Percentiles rank a stretch among this genome's conserved stretches.
Evolutionary conservation across 2,888 invertebrate genomes (phyloP).

Genomic region (Lochmaea crataegi): DNA sequence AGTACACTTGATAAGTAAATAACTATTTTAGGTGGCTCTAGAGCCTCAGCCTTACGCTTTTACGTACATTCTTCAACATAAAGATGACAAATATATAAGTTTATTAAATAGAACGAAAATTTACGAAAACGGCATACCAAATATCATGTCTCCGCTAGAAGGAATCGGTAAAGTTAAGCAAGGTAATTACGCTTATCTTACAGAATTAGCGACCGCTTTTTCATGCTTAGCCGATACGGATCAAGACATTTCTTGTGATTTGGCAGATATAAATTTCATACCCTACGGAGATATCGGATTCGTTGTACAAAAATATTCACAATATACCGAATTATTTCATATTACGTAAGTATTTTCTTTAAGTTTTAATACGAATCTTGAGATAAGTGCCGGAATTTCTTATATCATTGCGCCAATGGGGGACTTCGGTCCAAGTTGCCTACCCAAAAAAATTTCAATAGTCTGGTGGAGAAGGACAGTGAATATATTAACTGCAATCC

Average conservation of each 20-base stretch:
- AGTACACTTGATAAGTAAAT: too few relatives aligned
- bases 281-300: slow-evolving; percentile 59
- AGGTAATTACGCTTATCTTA: slow-evolving; percentile 69
- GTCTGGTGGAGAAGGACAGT: too few relatives aligned
- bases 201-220: slow-evolving; percentile 66
- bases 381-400: too few relatives aligned
- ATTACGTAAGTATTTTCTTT: slow-evolving; percentile 50
- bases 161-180: slow-evolving; percentile 64
- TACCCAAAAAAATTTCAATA: too few relatives aligned
- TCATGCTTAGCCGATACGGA: slow-evolving; percentile 62
- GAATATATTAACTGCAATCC: too few relatives aligned
- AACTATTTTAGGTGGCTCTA: slow-evolving; percentile 61
- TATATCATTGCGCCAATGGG: too few relatives aligned
- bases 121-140: slow-evolving; percentile 41
- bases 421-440: too few relatives aligned
- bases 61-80: slow-evolving; percentile 56
- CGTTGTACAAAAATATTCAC: slow-evolving; percentile 61
- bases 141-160: slow-evolving; percentile 48
- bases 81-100: slow-evolving; percentile 47
- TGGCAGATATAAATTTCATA: slow-evolving; percentile 59
- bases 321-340: slow-evolving; percentile 59
- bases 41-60: slow-evolving; percentile 67
- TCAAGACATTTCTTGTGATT: slow-evolving; percentile 66
- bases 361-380: too few relatives aligned
- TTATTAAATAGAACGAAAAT: slow-evolving; percentile 52